Base-by-base conservation (phyloP, 2,113 vertebrate genomes). In the Morone chrysops region DNA sequence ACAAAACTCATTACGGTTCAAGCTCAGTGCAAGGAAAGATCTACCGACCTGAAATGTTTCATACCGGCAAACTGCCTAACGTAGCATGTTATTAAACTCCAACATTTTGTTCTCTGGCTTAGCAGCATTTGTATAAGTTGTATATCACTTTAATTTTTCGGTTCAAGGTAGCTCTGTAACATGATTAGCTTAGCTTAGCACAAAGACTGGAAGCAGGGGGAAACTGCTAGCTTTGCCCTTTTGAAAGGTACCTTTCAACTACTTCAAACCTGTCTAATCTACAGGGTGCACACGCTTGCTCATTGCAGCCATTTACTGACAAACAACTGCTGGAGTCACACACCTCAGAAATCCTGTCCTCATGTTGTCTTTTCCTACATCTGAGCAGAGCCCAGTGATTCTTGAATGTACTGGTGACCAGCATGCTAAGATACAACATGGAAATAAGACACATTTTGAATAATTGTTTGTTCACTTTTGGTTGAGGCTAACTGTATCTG, bases 1-100 rank as follows among this genome's bases (percentile, higher is more conserved):
- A 62, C 41, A 80, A 66, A 82, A 74, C 67, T 82, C 75, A 78
- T 84, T 80, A 80, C 4, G 4, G 22, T 41, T 50, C 16, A 50
- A 56, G 45, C 68, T 70, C 45, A 75, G 36, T 72, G 43, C 62
- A 40, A 54, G 57, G n/a, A 71, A 38, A 53, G 4, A 40, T 60
- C 40, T 16, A 65, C 70, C 18, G 14, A 71, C 70, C n/a, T 17
- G 57, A 65, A 48, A 63, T 5, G 61, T 59, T 61, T 71, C 56
- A 50, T 36, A 54, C 31, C 61, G 38, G 63, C 70, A 68, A 10
- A 38, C 68, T 40, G 47, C 71, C 66, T 75, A 67, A 82, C 38
- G 10, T 25, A 62, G 67, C 67, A 50, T 56, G 60, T 70, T 78
- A 74, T 76, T 80, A 56, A 80, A 87, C 25, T 5, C 18, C 25